Conservation (phyloP, 2,888 invertebrate genomes). For the Tortricodes alternella region DNA sequence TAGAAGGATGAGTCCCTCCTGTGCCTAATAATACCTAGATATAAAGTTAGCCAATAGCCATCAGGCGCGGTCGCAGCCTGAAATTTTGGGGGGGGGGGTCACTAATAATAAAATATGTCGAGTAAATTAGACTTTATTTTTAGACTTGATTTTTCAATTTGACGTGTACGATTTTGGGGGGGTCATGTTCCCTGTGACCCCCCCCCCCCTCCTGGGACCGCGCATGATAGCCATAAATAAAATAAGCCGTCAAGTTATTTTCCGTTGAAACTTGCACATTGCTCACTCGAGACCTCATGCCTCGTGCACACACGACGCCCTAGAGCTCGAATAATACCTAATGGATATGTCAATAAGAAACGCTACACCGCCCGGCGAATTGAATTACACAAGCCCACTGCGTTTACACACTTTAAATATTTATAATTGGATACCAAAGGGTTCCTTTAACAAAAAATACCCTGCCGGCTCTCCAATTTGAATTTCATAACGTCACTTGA, state of each 20-base stretch:
- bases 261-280: constrained; percentile 16
- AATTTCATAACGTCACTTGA: constrained; percentile 27
- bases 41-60: too few relatives aligned
- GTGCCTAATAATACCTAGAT: too few relatives aligned
- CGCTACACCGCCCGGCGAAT: constrained; percentile 62
- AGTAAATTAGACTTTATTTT: too few relatives aligned
- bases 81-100: too few relatives aligned
- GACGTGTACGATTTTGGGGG: too few relatives aligned
- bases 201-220: too few relatives aligned
- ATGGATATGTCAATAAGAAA: constrained; percentile 80
- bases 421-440: constrained; percentile 65
- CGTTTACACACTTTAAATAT: constrained; percentile 68
- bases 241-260: constrained; percentile 1
- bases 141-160: too few relatives aligned
- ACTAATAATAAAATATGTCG: too few relatives aligned
- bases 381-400: constrained; percentile 64
- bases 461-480: constrained; percentile 19
- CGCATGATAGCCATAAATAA: too few relatives aligned
- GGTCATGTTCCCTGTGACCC: too few relatives aligned
- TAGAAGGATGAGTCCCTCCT: too few relatives aligned
- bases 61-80: too few relatives aligned
- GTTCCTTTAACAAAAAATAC: constrained; percentile 36
- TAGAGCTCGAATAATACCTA: constrained; percentile 56
- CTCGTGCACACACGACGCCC: constrained; percentile 41
- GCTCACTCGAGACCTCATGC: constrained; percentile 17